These are phyloP conservation scores for Porites evermanni DNA, from an alignment of 92 coral and sea anemone genomes.

Conservation along the genomic window DNA sequence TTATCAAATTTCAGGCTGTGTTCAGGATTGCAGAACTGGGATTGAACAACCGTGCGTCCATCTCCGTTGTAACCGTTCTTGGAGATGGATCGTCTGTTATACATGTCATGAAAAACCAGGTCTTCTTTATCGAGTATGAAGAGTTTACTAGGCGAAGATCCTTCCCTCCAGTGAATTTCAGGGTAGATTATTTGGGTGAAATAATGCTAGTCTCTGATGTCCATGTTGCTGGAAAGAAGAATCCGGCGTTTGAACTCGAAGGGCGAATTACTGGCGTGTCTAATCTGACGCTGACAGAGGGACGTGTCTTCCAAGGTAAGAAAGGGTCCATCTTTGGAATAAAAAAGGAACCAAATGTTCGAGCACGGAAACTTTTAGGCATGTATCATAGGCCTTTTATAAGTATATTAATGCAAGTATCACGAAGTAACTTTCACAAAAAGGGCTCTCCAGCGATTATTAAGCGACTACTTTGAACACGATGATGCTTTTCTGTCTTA, in stretches of 20 bases:
- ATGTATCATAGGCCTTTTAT: no score
- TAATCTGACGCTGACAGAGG: conserved; percentile 85
- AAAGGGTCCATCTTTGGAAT: no score
- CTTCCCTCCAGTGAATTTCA: conserved; percentile 90
- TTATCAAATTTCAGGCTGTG: conserved; percentile 64
- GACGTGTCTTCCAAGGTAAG: conserved; percentile 27
- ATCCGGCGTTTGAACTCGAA: conserved; percentile 79
- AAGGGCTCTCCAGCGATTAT: no score
- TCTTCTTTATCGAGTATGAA: conserved; percentile 93
- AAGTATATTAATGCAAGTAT: no score
- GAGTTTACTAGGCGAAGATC: conserved; percentile 92
- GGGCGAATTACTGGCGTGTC: conserved; percentile 93
- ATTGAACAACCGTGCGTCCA: conserved; percentile 68
- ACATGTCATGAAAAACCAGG: conserved; percentile 79
- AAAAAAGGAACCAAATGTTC: no score
- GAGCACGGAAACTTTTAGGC: no score
- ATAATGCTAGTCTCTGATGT: conserved; percentile 89
- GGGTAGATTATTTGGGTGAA: conserved; percentile 85
- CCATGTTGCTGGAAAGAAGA: conserved; percentile 87
- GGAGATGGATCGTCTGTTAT: conserved; percentile 90
- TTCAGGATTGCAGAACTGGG: conserved; percentile 74
- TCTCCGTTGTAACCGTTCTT: conserved; percentile 78
- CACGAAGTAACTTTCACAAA: no score
- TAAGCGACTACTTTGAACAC: no score
- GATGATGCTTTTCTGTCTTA: no score